Evolutionary conservation across 1,140 invertebrate genomes (phyloP), one percentile per base, ranked within the genome.

Genomic region (Drosophila guanche): DNA sequence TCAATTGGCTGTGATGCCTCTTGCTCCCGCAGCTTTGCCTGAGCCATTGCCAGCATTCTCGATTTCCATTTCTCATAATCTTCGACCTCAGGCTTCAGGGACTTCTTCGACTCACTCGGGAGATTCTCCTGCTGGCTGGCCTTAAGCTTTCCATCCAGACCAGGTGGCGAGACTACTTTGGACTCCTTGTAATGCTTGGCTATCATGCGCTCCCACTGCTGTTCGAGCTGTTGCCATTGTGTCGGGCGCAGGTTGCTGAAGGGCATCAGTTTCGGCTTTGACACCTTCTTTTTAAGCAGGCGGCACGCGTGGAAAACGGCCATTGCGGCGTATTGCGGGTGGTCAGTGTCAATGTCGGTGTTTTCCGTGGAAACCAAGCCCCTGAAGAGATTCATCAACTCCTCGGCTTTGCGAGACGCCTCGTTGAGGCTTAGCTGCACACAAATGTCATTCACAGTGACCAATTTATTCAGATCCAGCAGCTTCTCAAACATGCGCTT

Each of bases 261-360:
- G 10, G 81, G 63, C 60, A 89, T 76, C 5, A 92, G 51, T 60
- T 92, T 90, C 5, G 74, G 5, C 57, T 92, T 92, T 5, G 89
- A 68, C 1, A 90, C 77, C 61, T 91, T 92, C 10, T 89, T 80
- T 37, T 90, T 88, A 7, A 88, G 80, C 20, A 91, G 79, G 67
- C 90, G 92, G 58, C 92, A 92, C 29, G 92, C 91, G 10, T 91
- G 89, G 56, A 90, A 92, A 0, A 92, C 91, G 4, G 92, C 92
- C 69, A 91, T 92, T 4, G 91, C 80, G 20, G 88, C 84, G 69
- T 92, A 92, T 59, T 92, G 92, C 6, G 92, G 92, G 77, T 92
- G 92, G 4, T 68, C 75, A 3, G 84, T 56, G 52, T 91, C 76
- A 29, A 86, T 65, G 7, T 58, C 68, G 0, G 79, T 69, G 41